Base-by-base conservation (phyloP, 2,797 vertebrate genomes). In the Dryobates pubescens region DNA sequence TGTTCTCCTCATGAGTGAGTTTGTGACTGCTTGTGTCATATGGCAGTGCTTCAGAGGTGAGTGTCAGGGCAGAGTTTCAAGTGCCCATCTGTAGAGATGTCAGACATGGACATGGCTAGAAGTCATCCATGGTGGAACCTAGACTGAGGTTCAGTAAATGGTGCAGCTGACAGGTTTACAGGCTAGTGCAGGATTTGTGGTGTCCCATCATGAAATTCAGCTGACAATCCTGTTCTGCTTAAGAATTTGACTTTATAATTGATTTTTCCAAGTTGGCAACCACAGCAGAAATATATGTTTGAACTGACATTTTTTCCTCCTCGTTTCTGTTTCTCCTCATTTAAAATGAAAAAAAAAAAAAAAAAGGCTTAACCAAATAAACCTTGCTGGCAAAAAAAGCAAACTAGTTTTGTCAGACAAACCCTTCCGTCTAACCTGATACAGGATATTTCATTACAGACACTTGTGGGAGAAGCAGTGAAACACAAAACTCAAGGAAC, bases 131-230 rank as follows among this genome's bases (percentile, higher is more conserved):
- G 8, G 7, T 10, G n/a, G 41, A 82, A 43, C 41, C 32, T 34
- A 2, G 36, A 38, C 9, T 1, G 82, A 45, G 24, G 41, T 14
- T 59, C 26, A 23, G 30, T 20, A 11, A 19, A 14, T 2, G 15
- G 16, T 30, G 32, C 27, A 19, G 49, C 34, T 38, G 3, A 8
- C 0, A 3, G 34, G 17, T 43, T 56, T 85, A 11, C 18, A 23
- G 56, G n/a, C n/a, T 1, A 1, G 0, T 38, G 49, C 0, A 0
- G 51, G 10, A 16, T 63, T 78, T 22, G 29, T 74, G 65, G 20
- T 59, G 63, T 65, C 74, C 92, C 38, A 10, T 69, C 57, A 65
- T 69, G 59, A 87, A 56, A 47, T 85, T 64, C 75, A 80, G 63
- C 79, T 88, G 56, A 56, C 2, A 2, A 0, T 67, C 47, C 47